Conservation (phyloP, 2,797 vertebrate genomes). For the Mus minutoides region DNA sequence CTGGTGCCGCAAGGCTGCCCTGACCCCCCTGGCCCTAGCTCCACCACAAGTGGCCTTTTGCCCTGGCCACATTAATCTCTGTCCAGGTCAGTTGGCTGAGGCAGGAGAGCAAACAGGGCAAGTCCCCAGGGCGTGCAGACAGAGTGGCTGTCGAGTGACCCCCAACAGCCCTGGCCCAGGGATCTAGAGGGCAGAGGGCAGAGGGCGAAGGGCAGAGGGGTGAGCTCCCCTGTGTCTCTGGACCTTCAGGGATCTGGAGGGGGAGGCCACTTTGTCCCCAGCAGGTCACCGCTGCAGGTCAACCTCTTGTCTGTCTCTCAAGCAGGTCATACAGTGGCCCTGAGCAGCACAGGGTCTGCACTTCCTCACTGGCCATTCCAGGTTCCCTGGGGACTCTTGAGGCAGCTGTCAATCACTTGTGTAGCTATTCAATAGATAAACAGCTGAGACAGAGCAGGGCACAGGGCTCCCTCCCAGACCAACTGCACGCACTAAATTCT, state of each 20-base stretch:
- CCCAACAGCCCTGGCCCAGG: neutral
- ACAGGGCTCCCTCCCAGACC: rapidly evolving
- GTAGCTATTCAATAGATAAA: neutral
- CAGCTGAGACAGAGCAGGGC: rapidly evolving
- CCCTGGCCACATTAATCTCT: constrained; percentile 90
- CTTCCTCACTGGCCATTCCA: rapidly evolving
- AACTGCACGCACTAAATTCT: neutral
- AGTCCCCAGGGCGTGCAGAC: neutral
- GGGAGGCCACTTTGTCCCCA: neutral
- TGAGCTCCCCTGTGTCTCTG: neutral
- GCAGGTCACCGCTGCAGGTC: neutral
- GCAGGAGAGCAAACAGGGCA: neutral
- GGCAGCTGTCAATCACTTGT: neutral
- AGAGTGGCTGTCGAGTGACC: constrained; percentile 33
- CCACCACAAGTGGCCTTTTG: constrained; percentile 62
- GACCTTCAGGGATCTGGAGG: neutral
- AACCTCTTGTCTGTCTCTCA: neutral
- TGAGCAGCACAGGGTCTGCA: neutral
- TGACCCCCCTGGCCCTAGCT: constrained; percentile 82
- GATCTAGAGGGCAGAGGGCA: neutral
- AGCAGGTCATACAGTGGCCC: neutral
- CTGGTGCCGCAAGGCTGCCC: constrained; percentile 77
- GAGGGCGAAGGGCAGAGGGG: neutral
- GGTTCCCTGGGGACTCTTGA: neutral
- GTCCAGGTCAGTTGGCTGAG: constrained; percentile 60